Evolutionary conservation across 2,113 vertebrate species (phyloP), one percentile per base, ranked within the genome.

Genomic region (Psettodes erumei): DNA sequence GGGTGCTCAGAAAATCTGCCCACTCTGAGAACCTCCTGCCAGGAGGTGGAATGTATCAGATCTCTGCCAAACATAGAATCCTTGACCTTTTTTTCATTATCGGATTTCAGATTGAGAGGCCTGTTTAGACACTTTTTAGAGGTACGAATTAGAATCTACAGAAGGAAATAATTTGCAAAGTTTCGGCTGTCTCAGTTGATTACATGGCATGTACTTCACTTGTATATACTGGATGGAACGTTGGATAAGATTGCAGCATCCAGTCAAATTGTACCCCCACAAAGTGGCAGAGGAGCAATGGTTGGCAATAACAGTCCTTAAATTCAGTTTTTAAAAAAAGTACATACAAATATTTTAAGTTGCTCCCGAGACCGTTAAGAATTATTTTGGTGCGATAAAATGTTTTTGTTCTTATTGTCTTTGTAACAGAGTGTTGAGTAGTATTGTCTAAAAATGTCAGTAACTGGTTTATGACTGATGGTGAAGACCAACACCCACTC

Each of bases 1-100:
- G 47, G 71, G 83, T 84, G 78, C 59, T 73, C 55, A 74, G 71
- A 79, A 82, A 87, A 70, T 71, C 68, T 87, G 77, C 81, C 73
- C 47, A 54, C 68, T 78, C 54, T 43, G 33, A 83, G 71, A 83
- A 70, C 64, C 58, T 66, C 51, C 61, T 86, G 82, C 77, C 84
- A 85, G 75, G 53, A 83, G 59, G 38, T 47, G 56, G 75, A 89
- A 82, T 76, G 64, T 75, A 71, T 77, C 38, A 78, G 68, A 87
- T 81, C 63, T 71, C 35, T 42, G 75, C 77, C 85, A 82, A 86
- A 88, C 81, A 54, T 74, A 79, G 75, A 83, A 70, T 58, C 59
- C 12, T 1, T 79, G 54, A 74, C 61, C 66, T 10, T 68, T 78
- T 59, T 81, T 76, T 83, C 13, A 77, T 56, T 63, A 74, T 86